Base-by-base conservation (phyloP, 2,797 vertebrate species). In the Macropus fuliginosus region DNA sequence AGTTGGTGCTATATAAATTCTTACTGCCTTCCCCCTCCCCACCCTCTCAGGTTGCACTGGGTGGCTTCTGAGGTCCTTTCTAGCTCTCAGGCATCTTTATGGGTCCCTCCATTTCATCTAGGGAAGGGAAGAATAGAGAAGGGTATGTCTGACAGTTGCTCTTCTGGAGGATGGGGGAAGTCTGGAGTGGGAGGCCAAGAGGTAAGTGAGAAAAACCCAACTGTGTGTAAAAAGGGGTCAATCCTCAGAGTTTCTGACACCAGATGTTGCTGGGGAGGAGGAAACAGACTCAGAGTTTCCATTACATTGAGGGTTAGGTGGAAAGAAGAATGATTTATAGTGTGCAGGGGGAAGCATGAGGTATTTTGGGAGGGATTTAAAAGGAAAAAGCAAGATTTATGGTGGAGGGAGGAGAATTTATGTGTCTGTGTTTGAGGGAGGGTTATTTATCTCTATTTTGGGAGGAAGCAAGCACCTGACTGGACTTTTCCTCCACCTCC, bases 241-340 rank as follows among this genome's bases (percentile, higher is more conserved):
- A 91, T 1, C 0, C 56, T 93, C 93, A 95, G 96, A 2, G 0
- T 90, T 95, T 81, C 62, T 90, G 95, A 95, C 81, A 89, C 87
- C 96, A 97, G 89, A 97, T 98, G 94, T 28, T 81, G 74, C 74
- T 81, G 46, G 74, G 91, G 93, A 91, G 16, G 56, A 90, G 55
- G 92, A 93, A n/a, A 56, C 91, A 1, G 57, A 94, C 94, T 97
- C 96, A 97, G 93, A 96, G 91, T 97, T 98, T 97, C 97, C 97
- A 91, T 2, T 52, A 81, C 91, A 81, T 46, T 40, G 74, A 46
- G 40, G n/a, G 21, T 46, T 81, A 46, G 74, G 21, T 40, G 74
- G 74, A 81, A 81, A 6, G 40, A 21, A 81, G n/a, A 46, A 40
- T 81, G 74, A 81, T 81, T 81, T 81, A 81, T 81, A 9, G 21